Conservation (phyloP, 2,888 invertebrate genomes). For the Rotaria sp. region DNA sequence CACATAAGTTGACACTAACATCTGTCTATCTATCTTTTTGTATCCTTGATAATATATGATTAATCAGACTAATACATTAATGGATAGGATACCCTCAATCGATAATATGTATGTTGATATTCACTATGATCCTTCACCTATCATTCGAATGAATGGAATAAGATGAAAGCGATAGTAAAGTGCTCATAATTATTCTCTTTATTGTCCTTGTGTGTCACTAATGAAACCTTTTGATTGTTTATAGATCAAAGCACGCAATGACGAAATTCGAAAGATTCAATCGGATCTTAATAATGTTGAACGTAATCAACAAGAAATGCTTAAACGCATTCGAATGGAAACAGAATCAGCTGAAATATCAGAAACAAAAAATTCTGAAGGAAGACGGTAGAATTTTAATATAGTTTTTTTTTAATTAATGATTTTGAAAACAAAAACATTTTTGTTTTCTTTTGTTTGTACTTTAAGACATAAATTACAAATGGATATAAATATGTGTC, state of each 20-base stretch:
- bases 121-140: constrained; percentile 3
- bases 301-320: constrained; percentile 13
- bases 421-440: no score
- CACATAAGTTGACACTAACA: background rate
- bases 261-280: constrained; percentile 28
- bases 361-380: constrained; percentile 29
- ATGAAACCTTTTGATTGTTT: background rate
- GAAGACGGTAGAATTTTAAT: background rate
- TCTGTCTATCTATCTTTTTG: background rate
- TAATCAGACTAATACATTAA: background rate
- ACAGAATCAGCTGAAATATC: constrained; percentile 16
- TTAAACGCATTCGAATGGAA: constrained; percentile 23
- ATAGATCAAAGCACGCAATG: constrained; percentile 26
- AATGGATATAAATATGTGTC: constrained; percentile 13
- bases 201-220: background rate
- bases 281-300: constrained; percentile 18
- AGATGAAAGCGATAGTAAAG: background rate
- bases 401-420: background rate
- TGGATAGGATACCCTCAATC: background rate
- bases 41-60: background rate
- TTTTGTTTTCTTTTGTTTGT: background rate
- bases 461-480: background rate
- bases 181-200: background rate
- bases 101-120: background rate
- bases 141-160: background rate